phyloP scores from a whole-genome alignment of 2,113 vertebrate genomes.

The Clupea harengus region DNA sequence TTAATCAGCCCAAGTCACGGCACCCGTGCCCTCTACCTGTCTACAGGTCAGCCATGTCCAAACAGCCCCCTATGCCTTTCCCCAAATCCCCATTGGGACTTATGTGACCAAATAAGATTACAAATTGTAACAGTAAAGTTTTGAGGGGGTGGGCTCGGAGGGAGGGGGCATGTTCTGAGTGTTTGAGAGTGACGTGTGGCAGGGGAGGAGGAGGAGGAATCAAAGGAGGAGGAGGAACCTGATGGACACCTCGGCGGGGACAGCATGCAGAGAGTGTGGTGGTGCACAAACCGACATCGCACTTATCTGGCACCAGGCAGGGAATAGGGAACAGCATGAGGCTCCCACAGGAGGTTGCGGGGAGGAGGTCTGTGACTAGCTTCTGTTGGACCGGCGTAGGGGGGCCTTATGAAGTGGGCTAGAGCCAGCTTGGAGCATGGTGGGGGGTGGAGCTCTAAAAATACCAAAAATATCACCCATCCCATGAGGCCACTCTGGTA shows the following conservation, averaged over 20 bases:
- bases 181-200: not conserved
- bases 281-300: not conserved
- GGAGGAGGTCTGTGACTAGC: not conserved
- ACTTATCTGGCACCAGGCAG: not conserved
- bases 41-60: conserved; percentile 2
- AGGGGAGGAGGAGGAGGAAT: not conserved
- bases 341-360: not conserved
- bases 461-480: conserved; percentile 53
- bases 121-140: not conserved
- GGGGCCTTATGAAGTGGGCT: conserved; percentile 5
- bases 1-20: not conserved
- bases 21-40: not conserved
- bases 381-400: not conserved
- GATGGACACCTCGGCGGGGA: not conserved
- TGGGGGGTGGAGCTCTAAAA: conserved; percentile 41
- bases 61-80: not conserved
- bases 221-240: not conserved
- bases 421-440: conserved; percentile 12
- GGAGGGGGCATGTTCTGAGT: conserved; percentile 15
- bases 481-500: conserved; percentile 44
- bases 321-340: not conserved
- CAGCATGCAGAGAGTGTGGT: not conserved
- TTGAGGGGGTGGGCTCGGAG: not conserved
- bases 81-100: not conserved
- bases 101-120: not conserved